Evolutionary conservation across 1,140 invertebrate genomes (phyloP).

Genomic region (Drosophila athabasca): DNA sequence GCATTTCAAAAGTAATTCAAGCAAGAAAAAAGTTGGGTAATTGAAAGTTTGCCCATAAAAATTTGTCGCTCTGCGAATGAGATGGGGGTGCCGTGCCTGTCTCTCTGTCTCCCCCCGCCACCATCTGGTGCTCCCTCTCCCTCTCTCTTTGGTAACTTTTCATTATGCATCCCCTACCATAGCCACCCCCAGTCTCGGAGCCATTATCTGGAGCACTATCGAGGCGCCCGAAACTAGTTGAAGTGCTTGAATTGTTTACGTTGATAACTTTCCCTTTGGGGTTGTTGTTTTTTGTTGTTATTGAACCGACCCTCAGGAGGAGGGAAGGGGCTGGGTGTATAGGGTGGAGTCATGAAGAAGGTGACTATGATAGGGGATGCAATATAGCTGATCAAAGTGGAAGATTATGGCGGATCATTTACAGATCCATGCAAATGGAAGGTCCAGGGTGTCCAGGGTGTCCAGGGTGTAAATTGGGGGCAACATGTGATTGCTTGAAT

Average conservation of each 20-base stretch:
- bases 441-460: too few species aligned
- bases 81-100: slow-evolving; percentile 17
- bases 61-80: slow-evolving; percentile 69
- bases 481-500: too few species aligned
- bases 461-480: too few species aligned
- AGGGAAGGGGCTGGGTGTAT: neutral
- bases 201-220: slow-evolving; percentile 73
- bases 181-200: slow-evolving; percentile 12
- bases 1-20: slow-evolving; percentile 81
- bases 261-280: slow-evolving; percentile 66
- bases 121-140: slow-evolving; percentile 1
- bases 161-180: slow-evolving; percentile 57
- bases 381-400: too few species aligned
- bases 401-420: too few species aligned
- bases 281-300: slow-evolving; percentile 12
- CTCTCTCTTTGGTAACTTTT: slow-evolving; percentile 49
- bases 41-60: slow-evolving; percentile 81
- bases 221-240: slow-evolving; percentile 76
- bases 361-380: neutral
- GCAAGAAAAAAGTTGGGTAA: slow-evolving; percentile 79
- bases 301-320: slow-evolving; percentile 21
- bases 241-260: slow-evolving; percentile 78
- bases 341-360: too few species aligned
- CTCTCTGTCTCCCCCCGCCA: neutral
- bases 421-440: neutral